Evolutionary conservation across 2,888 invertebrate genomes (phyloP).

Genomic region (Empis livida): DNA sequence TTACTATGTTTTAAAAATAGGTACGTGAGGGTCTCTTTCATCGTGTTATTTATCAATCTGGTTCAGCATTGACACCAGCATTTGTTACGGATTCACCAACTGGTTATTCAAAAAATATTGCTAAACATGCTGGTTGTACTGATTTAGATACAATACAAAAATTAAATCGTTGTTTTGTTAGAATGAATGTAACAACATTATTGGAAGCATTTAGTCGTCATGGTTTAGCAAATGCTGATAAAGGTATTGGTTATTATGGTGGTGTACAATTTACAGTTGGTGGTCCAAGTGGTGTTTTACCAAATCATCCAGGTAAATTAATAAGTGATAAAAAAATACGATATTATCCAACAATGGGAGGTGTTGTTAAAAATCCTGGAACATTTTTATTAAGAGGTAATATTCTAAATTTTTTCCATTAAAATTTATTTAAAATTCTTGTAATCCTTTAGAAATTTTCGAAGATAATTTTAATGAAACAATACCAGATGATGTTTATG

Average conservation of each 20-base stretch:
- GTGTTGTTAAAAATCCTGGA: slow-evolving; percentile 38
- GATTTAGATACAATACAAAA: slow-evolving; percentile 21
- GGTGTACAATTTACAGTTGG: slow-evolving; percentile 30
- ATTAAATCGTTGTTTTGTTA: slow-evolving; percentile 30
- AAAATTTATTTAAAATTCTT: too few relatives aligned
- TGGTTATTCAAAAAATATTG: slow-evolving; percentile 29
- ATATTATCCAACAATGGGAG: slow-evolving; percentile 35
- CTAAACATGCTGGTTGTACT: slow-evolving; percentile 29
- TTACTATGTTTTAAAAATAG: slow-evolving; percentile 3
- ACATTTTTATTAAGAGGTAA: slow-evolving; percentile 35
- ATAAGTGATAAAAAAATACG: slow-evolving; percentile 25
- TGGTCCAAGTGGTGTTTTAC: slow-evolving; percentile 29
- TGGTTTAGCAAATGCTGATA: slow-evolving; percentile 18
- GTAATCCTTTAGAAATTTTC: slow-evolving; percentile 28
- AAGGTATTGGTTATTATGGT: slow-evolving; percentile 23
- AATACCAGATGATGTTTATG: slow-evolving; percentile 21
- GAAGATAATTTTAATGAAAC: slow-evolving; percentile 28
- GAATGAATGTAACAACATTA: slow-evolving; percentile 28
- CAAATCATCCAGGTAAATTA: slow-evolving; percentile 27
- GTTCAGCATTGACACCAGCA: slow-evolving; percentile 38
- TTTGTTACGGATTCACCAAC: slow-evolving; percentile 36
- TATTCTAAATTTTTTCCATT: too few relatives aligned
- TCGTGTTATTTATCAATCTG: slow-evolving; percentile 41
- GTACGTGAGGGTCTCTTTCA: slow-evolving; percentile 37
- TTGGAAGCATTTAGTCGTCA: slow-evolving; percentile 31